Conservation (phyloP, 2,797 vertebrate species). For the Heteromormyrus szaboi region DNA sequence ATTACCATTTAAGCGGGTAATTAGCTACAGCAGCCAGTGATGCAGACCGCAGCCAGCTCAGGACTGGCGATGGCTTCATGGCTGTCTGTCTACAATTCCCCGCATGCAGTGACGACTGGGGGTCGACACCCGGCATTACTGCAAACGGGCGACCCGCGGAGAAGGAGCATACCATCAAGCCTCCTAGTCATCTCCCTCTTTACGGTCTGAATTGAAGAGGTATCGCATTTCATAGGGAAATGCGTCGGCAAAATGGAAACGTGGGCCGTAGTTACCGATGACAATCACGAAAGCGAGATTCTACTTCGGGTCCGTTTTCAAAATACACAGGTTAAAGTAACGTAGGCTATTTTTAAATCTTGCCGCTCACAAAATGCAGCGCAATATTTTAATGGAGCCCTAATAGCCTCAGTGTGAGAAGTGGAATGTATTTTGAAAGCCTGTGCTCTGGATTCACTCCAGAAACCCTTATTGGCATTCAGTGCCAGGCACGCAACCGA, state of each 20-base stretch:
- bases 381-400: not conserved
- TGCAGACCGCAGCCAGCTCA: not conserved
- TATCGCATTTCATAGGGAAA: not conserved
- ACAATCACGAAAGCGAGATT: not conserved
- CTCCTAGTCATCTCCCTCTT: not conserved
- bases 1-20: constrained; percentile 32
- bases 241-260: not conserved
- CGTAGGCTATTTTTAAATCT: not conserved
- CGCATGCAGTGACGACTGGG: not conserved
- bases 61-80: not conserved
- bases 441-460: not conserved
- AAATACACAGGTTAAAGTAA: not conserved
- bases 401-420: not conserved
- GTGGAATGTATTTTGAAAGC: not conserved
- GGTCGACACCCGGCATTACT: not conserved
- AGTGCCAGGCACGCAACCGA: not conserved
- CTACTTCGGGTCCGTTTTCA: not conserved
- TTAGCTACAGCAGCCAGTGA: constrained; percentile 22
- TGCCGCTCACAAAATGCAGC: not conserved
- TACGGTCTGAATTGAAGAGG: not conserved
- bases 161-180: not conserved
- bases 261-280: not conserved
- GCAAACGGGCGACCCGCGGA: not conserved
- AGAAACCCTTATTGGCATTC: not conserved
- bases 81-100: not conserved